Evolutionary conservation across 92 coral and sea anemone genomes (phyloP).

Genomic region (Zoanthus solanderi): DNA sequence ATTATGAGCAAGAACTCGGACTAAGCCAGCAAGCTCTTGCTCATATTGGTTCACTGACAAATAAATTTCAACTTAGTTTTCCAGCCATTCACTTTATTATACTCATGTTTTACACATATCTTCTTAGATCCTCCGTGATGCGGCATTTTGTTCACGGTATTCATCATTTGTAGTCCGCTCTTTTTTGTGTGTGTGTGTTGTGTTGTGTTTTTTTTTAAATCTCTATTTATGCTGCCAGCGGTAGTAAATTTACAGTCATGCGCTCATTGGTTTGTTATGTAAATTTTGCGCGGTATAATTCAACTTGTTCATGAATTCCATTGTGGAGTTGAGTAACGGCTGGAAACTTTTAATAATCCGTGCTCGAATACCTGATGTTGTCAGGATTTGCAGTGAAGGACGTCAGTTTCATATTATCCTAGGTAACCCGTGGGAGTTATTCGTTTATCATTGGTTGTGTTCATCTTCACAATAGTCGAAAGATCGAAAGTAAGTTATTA

Average conservation of each 20-base stretch:
- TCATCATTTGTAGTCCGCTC: no score
- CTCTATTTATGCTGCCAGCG: conserved; percentile 25
- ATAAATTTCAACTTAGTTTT: no score
- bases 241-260: conserved; percentile 20
- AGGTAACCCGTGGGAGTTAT: neutral
- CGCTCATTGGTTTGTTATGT: conserved; percentile 12
- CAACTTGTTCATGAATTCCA: conserved; percentile 49
- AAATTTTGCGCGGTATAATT: conserved; percentile 48
- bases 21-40: no score
- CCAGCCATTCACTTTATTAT: no score
- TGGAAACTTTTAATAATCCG: conserved; percentile 24
- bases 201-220: no score
- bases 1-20: no score
- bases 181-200: no score
- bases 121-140: no score
- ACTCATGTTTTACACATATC: no score
- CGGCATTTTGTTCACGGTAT: no score
- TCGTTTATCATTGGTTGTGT: neutral
- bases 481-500: conserved; percentile 40
- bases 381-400: conserved; percentile 5
- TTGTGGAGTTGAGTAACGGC: conserved; percentile 51
- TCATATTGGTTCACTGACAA: no score
- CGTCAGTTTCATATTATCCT: neutral
- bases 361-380: conserved; percentile 5
- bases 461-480: conserved; percentile 8